Evolutionary conservation across 2,888 invertebrate species (phyloP).

Genomic region (Brenthis ino): DNA sequence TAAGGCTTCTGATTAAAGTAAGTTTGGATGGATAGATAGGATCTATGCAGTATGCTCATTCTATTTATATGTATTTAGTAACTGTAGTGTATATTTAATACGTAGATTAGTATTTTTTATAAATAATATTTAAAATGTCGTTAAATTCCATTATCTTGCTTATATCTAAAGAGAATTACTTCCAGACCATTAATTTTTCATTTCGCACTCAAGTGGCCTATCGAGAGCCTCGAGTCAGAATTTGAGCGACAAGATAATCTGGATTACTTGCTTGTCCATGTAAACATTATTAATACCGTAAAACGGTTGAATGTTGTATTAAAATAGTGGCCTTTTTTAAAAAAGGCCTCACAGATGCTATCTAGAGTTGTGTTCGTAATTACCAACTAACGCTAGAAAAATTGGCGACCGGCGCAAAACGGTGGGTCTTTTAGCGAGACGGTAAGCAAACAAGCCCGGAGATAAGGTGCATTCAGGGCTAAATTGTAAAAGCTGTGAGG

Average conservation of each 20-base stretch:
- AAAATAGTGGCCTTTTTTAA: slow-evolving; percentile 25
- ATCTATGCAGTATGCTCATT: too few relatives aligned
- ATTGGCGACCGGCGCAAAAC: slow-evolving; percentile 53
- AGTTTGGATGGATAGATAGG: too few relatives aligned
- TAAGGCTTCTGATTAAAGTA: too few relatives aligned
- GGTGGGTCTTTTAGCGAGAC: slow-evolving; percentile 59
- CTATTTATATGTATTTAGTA: too few relatives aligned
- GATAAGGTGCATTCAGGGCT: slow-evolving; percentile 76
- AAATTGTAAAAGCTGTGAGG: slow-evolving; percentile 71
- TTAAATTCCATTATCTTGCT: slow-evolving; percentile 54
- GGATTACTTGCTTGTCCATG: slow-evolving; percentile 54
- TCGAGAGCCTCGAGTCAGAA: slow-evolving; percentile 59
- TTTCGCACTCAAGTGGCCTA: slow-evolving; percentile 67
- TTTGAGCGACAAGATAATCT: slow-evolving; percentile 58
- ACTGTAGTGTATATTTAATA: too few relatives aligned
- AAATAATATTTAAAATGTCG: slow-evolving; percentile 14
- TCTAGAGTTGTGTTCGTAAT: slow-evolving; percentile 61
- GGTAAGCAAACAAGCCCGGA: slow-evolving; percentile 69
- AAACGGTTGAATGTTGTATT: slow-evolving; percentile 19
- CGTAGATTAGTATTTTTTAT: too few relatives aligned
- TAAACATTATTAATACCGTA: slow-evolving; percentile 23
- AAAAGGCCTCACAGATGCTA: slow-evolving; percentile 40
- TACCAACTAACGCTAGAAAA: slow-evolving; percentile 69
- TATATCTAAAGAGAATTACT: slow-evolving; percentile 68
- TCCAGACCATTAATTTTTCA: slow-evolving; percentile 75